Percentiles rank a stretch among this genome's conserved stretches.
Evolutionary conservation across 2,888 invertebrate species (phyloP).

Genomic region (Mythimna vitellina): DNA sequence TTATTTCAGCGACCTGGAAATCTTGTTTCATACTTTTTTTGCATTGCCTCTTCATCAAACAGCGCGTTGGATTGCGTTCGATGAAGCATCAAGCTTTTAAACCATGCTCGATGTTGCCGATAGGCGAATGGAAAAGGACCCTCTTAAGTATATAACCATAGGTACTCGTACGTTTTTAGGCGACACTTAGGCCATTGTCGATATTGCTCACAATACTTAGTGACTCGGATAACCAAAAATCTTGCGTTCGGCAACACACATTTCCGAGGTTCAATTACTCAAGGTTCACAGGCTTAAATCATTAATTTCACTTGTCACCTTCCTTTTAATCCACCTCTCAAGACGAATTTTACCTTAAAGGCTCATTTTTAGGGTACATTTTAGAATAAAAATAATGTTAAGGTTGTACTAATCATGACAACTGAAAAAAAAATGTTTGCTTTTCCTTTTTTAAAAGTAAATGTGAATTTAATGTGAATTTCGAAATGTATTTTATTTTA

Average conservation of each 20-base stretch:
- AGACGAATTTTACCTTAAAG: conserved; percentile 19
- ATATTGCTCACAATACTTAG: conserved; percentile 25
- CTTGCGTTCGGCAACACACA: conserved; percentile 29
- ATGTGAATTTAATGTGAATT: no score
- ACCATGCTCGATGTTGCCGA: no score
- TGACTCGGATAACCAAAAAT: conserved; percentile 35
- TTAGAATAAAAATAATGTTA: conserved; percentile 16
- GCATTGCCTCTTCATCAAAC: no score
- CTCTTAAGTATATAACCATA: background rate
- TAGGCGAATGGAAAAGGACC: no score
- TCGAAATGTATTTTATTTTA: no score
- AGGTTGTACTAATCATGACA: conserved; percentile 10
- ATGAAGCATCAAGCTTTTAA: no score
- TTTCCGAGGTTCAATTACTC: conserved; percentile 54
- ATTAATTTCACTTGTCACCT: conserved; percentile 61
- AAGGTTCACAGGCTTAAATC: conserved; percentile 42
- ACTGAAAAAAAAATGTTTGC: no score
- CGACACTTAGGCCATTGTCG: background rate
- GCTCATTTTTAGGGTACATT: conserved; percentile 1
- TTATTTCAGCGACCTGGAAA: no score
- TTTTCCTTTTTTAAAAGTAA: no score
- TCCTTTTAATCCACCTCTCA: background rate
- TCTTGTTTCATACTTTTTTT: no score
- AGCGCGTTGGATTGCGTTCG: no score
- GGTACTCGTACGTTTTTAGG: background rate